Conservation (phyloP, 2,113 vertebrate genomes). For the Cyphomyrus plagiostoma region DNA sequence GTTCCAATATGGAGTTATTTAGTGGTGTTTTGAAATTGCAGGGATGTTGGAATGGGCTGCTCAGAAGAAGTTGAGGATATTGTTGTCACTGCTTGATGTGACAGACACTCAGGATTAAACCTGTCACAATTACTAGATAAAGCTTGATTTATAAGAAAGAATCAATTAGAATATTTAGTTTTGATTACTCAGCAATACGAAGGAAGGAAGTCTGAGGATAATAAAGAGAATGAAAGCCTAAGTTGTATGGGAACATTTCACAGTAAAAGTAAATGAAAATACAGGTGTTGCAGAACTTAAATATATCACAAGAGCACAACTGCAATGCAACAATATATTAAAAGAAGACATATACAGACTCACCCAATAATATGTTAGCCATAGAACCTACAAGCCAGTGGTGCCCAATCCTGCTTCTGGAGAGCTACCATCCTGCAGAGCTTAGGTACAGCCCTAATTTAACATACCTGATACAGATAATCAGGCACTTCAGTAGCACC, state of each 20-base stretch:
- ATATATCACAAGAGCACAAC: neutral
- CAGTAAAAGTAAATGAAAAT: too few species aligned
- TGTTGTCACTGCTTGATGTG: neutral
- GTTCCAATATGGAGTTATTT: neutral
- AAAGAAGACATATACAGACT: too few species aligned
- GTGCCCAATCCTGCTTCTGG: too few species aligned
- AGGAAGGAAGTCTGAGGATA: neutral
- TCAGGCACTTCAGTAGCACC: too few species aligned
- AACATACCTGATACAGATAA: too few species aligned
- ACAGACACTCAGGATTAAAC: neutral
- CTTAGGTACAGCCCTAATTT: too few species aligned
- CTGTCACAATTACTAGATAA: neutral
- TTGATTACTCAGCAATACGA: neutral
- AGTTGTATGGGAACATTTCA: neutral
- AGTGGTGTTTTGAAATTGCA: neutral
- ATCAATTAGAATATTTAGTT: neutral
- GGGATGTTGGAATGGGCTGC: neutral
- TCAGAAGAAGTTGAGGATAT: neutral
- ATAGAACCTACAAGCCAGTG: too few species aligned
- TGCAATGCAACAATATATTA: neutral
- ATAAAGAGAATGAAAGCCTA: neutral
- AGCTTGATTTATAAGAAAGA: neutral
- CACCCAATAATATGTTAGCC: too few species aligned
- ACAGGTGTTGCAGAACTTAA: neutral
- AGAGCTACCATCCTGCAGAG: too few species aligned